Percentiles rank a stretch among this genome's conserved stretches.
These are phyloP conservation scores for Epizoanthus rinbou DNA, from an alignment of 92 coral and sea anemone genomes.

Conservation along the genomic window DNA sequence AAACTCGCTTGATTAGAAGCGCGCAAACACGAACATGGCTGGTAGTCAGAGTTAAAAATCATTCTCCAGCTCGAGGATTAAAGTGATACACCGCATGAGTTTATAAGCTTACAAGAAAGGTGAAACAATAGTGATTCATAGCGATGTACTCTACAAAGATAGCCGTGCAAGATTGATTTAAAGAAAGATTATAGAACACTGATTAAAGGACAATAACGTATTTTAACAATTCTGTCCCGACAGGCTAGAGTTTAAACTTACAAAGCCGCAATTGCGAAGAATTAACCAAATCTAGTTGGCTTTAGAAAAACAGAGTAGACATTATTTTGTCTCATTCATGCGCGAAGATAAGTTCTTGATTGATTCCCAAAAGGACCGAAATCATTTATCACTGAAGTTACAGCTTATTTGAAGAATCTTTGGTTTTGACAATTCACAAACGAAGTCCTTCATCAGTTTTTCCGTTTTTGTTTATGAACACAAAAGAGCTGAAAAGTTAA, in stretches of 20 bases:
- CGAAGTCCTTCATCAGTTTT: not conserved
- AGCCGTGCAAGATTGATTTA: not conserved
- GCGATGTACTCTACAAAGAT: not conserved
- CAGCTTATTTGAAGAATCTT: slow-evolving; percentile 4
- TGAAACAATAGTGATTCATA: not conserved
- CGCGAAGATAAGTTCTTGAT: not conserved
- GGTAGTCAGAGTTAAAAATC: not conserved
- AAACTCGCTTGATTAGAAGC: not conserved
- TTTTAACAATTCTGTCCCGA: not conserved
- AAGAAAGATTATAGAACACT: not conserved
- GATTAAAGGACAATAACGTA: not conserved
- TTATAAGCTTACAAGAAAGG: not conserved
- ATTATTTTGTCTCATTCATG: not conserved
- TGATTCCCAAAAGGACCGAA: not conserved
- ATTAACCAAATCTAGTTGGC: not conserved
- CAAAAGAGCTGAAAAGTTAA: not conserved
- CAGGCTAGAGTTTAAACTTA: no score
- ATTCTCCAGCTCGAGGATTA: not conserved
- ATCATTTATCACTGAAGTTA: not conserved
- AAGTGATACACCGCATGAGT: not conserved
- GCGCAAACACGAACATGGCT: not conserved
- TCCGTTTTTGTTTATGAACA: slow-evolving; percentile 9
- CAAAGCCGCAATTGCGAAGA: not conserved
- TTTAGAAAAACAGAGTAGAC: not conserved
- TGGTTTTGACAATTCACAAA: not conserved